Evolutionary conservation across 2,113 vertebrate species (phyloP).

Genomic region (Anoura caudifer): DNA sequence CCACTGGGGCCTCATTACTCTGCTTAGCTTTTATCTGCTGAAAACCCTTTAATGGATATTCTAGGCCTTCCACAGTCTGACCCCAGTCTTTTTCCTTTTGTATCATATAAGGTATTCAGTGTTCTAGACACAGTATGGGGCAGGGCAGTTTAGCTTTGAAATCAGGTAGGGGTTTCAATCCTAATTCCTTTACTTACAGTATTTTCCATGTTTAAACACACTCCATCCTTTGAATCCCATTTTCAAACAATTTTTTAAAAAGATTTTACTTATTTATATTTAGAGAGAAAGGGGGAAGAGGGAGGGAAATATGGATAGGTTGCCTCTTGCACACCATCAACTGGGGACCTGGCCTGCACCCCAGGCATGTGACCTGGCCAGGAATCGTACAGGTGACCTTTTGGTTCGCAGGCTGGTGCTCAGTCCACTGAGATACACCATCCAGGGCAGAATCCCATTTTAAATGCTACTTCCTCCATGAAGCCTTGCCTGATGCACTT

Average conservation of each 20-base stretch:
- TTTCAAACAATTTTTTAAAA: too few species aligned
- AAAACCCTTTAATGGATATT: neutral
- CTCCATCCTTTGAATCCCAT: neutral
- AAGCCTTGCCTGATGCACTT: neutral
- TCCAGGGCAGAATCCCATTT: neutral
- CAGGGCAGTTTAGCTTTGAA: neutral
- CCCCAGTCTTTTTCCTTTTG: neutral
- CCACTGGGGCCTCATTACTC: neutral
- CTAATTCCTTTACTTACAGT: neutral
- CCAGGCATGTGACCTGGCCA: too few species aligned
- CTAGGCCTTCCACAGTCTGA: neutral
- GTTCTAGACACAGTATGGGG: neutral
- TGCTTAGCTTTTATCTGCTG: neutral
- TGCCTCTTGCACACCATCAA: too few species aligned
- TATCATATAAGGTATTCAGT: neutral
- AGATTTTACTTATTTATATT: too few species aligned
- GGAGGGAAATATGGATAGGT: too few species aligned
- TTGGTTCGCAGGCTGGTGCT: neutral
- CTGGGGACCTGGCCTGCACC: too few species aligned
- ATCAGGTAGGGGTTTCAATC: neutral
- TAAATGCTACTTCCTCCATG: neutral
- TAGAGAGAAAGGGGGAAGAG: too few species aligned
- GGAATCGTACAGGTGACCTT: neutral
- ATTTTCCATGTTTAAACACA: neutral
- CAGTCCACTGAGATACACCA: neutral